A percentile compares a stretch with the other conserved stretches of the same genome.
Conservation (phyloP, 2,797 vertebrate species). For the Chromis chromis region DNA sequence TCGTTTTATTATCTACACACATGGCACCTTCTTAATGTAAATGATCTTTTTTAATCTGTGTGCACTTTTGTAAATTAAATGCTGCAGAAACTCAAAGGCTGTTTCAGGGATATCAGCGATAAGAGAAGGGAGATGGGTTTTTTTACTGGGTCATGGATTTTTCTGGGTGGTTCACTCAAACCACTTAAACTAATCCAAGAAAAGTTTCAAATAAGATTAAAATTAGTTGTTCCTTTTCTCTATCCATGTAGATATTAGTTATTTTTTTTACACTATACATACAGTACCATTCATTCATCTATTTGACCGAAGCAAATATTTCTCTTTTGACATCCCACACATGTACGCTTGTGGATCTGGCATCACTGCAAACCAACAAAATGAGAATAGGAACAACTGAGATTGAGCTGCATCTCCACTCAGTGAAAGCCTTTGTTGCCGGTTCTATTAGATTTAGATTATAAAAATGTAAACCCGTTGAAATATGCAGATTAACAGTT, state of each 20-base stretch:
- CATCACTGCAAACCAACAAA: not conserved
- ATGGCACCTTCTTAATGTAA: conserved; percentile 46
- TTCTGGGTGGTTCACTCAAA: not conserved
- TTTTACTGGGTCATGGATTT: not conserved
- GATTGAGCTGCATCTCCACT: not conserved
- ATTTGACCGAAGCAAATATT: conserved; percentile 14
- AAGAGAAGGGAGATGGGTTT: not conserved
- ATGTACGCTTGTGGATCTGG: conserved; percentile 3
- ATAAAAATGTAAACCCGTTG: not conserved
- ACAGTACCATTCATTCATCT: not conserved
- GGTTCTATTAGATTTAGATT: conserved; percentile 9
- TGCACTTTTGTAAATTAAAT: conserved; percentile 31
- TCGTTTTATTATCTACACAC: conserved; percentile 43
- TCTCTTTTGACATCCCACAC: not conserved
- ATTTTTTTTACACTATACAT: conserved; percentile 12
- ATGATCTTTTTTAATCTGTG: conserved; percentile 1
- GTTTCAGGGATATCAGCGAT: not conserved
- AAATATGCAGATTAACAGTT: conserved; percentile 1
- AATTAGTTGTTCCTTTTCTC: not conserved
- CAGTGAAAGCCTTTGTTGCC: conserved; percentile 1
- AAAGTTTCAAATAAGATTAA: not conserved
- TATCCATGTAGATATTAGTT: conserved; percentile 7
- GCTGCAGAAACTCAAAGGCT: conserved; percentile 1
- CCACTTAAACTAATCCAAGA: not conserved
- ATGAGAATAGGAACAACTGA: not conserved